Conservation (phyloP, 2,797 vertebrate genomes). For the Moxostoma hubbsi region DNA sequence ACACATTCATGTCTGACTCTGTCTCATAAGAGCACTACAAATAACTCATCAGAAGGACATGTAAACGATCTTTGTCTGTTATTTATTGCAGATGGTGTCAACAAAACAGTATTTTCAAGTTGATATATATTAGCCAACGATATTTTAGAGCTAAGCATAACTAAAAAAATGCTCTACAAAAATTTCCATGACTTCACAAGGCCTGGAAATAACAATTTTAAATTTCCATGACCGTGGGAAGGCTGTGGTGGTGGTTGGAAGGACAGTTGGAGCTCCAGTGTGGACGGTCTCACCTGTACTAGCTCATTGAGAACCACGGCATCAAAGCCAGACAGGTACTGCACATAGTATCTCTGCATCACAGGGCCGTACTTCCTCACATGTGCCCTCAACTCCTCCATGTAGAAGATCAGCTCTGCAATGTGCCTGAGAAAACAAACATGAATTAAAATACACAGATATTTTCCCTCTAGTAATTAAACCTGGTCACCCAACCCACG, state of each 20-base stretch:
- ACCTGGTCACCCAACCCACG: not conserved
- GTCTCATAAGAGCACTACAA: conserved; percentile 5
- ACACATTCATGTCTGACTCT: not conserved
- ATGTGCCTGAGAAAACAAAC: conserved; percentile 82
- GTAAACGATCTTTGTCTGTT: conserved; percentile 5
- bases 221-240: too few relatives aligned
- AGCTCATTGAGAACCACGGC: conserved; percentile 97
- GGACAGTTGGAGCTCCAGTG: not conserved
- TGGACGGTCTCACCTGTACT: conserved; percentile 85
- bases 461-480: not conserved
- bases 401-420: conserved; percentile 98
- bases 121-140: too few relatives aligned
- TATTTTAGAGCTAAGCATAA: too few relatives aligned
- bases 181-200: too few relatives aligned
- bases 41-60: conserved; percentile 10
- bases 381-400: conserved; percentile 96
- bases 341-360: conserved; percentile 98
- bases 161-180: too few relatives aligned
- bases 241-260: not conserved
- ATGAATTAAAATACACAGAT: not conserved
- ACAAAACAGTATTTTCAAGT: too few relatives aligned
- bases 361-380: conserved; percentile 95
- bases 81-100: not conserved
- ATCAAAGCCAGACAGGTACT: conserved; percentile 97
- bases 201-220: too few relatives aligned